These are phyloP conservation scores for Protodeltote pygarga DNA, from an alignment of 2,888 invertebrate species.

Conservation along the genomic window DNA sequence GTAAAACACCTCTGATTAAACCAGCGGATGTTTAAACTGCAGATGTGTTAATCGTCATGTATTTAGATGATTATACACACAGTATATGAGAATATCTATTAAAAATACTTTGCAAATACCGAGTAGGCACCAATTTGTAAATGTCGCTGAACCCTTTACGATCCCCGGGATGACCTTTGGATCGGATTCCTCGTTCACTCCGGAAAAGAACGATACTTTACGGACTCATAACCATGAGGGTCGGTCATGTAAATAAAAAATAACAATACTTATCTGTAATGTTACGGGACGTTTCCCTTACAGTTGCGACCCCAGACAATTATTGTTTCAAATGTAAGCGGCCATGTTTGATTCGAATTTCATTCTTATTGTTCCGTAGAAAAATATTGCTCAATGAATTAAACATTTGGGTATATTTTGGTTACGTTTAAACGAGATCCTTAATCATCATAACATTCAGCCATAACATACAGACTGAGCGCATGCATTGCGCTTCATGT, in stretches of 20 bases:
- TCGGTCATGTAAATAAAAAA: slow-evolving; percentile 36
- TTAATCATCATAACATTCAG: no score
- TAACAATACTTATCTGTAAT: slow-evolving; percentile 40
- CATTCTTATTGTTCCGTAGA: slow-evolving; percentile 7
- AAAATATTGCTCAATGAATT: neutral
- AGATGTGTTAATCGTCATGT: no score
- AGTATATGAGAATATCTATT: no score
- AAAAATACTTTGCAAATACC: no score
- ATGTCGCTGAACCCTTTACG: slow-evolving; percentile 16
- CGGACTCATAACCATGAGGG: slow-evolving; percentile 18
- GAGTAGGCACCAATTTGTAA: slow-evolving; percentile 5
- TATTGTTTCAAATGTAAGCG: slow-evolving; percentile 25
- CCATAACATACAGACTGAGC: no score
- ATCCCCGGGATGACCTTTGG: slow-evolving; percentile 7
- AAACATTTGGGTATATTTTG: neutral
- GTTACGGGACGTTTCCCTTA: slow-evolving; percentile 41
- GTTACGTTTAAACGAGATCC: no score
- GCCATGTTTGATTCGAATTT: slow-evolving; percentile 12
- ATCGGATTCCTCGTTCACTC: neutral
- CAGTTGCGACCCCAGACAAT: slow-evolving; percentile 19
- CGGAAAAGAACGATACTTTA: slow-evolving; percentile 18
- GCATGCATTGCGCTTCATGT: no score
- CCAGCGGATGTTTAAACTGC: no score
- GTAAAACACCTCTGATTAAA: no score
- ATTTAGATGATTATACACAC: no score